Evolutionary conservation across 2,113 vertebrate genomes (phyloP).

Genomic region (Numenius arquata): DNA sequence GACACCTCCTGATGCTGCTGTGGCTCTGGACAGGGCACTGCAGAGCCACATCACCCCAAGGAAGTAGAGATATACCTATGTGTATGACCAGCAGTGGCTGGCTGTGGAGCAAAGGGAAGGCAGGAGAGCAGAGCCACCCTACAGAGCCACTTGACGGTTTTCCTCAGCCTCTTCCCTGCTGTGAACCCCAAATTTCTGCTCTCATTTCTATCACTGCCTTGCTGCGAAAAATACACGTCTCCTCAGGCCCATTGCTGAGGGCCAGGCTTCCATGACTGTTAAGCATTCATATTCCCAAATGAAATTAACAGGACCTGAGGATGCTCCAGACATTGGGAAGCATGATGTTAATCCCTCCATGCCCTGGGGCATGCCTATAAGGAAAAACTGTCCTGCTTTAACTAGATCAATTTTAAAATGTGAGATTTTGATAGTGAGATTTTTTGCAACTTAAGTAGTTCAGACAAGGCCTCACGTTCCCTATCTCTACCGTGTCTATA

Average conservation of each 20-base stretch:
- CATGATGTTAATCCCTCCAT: rapidly evolving
- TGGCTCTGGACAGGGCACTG: background rate
- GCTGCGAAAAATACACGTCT: background rate
- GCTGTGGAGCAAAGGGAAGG: background rate
- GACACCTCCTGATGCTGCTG: background rate
- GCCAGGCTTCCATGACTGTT: background rate
- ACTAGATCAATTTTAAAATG: background rate
- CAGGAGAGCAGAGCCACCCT: background rate
- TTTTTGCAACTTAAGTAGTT: background rate
- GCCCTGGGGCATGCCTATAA: background rate
- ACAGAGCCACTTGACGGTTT: background rate
- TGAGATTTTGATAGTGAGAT: background rate
- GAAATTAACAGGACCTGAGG: background rate
- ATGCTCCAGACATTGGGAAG: background rate
- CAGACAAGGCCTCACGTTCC: background rate
- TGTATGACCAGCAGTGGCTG: background rate
- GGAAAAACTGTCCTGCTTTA: background rate
- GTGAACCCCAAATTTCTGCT: background rate
- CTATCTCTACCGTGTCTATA: background rate
- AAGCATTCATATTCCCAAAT: background rate
- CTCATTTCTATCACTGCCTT: background rate
- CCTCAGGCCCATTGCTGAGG: background rate
- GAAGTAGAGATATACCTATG: background rate
- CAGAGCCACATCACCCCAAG: background rate
- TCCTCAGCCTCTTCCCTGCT: background rate